phyloP scores from a whole-genome alignment of 1,140 invertebrate species.

The Bombus picipes region DNA sequence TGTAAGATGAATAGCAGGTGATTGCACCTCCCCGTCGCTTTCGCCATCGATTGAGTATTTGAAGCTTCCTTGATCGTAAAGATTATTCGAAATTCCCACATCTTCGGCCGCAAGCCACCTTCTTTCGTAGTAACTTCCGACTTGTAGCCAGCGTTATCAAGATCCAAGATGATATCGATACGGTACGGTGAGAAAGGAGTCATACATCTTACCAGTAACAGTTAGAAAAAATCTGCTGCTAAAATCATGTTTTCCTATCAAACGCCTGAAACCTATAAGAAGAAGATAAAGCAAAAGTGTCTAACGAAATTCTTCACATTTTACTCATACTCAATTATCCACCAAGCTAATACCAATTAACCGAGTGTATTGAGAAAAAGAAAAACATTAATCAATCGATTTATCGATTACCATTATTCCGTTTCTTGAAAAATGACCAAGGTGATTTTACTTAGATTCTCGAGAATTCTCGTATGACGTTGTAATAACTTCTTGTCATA shows the following conservation, averaged over 20 bases:
- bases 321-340: conserved; percentile 3
- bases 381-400: background rate
- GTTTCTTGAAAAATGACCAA: background rate
- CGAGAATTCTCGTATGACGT: background rate
- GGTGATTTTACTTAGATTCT: background rate
- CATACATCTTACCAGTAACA: background rate
- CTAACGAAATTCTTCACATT: background rate
- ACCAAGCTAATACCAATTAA: background rate
- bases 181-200: conserved; percentile 22
- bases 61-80: conserved; percentile 32
- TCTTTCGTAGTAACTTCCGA: conserved; percentile 37
- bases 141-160: conserved; percentile 29
- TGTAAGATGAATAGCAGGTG: background rate
- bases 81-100: conserved; percentile 48
- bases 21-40: background rate
- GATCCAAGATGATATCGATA: conserved; percentile 49
- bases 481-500: background rate
- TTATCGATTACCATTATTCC: background rate
- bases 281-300: background rate
- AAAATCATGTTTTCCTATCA: background rate
- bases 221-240: background rate
- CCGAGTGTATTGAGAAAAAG: background rate
- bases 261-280: conserved; percentile 5
- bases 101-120: background rate
- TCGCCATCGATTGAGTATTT: conserved; percentile 25